A percentile compares a stretch with the other conserved stretches of the same genome.
Evolutionary conservation across 2,797 vertebrate genomes (phyloP).

Genomic region (Mormyrops attenuatus): DNA sequence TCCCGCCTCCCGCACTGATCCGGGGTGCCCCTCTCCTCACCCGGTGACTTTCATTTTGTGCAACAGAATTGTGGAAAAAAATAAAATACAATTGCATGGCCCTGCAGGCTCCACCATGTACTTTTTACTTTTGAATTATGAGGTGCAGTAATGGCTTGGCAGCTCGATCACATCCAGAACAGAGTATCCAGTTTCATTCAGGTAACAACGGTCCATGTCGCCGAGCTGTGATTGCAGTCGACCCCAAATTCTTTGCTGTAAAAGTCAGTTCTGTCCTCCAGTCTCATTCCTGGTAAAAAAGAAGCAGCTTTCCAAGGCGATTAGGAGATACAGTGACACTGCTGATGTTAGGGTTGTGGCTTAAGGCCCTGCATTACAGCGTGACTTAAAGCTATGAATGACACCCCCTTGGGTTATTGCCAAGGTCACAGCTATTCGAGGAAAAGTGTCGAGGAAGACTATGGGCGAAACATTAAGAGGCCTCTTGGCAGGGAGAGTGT

Average conservation of each 20-base stretch:
- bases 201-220: neutral
- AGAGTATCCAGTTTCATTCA: neutral
- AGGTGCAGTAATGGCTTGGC: neutral
- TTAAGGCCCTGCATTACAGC: neutral
- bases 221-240: neutral
- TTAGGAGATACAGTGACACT: neutral
- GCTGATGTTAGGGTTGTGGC: neutral
- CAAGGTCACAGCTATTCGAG: conserved; percentile 37
- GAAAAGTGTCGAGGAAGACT: neutral
- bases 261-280: neutral
- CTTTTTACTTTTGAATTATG: neutral
- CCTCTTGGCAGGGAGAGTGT: neutral
- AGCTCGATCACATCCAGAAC: neutral
- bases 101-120: neutral
- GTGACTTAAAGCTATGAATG: conserved; percentile 18
- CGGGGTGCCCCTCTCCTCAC: neutral
- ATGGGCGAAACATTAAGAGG: neutral
- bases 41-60: neutral
- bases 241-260: neutral
- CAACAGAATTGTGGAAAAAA: neutral
- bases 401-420: conserved; percentile 14
- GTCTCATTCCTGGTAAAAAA: neutral
- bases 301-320: neutral
- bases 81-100: neutral
- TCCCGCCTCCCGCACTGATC: neutral